These are phyloP conservation scores for Microtus ochrogaster DNA, from an alignment of 2,113 vertebrate genomes.

Conservation along the genomic window DNA sequence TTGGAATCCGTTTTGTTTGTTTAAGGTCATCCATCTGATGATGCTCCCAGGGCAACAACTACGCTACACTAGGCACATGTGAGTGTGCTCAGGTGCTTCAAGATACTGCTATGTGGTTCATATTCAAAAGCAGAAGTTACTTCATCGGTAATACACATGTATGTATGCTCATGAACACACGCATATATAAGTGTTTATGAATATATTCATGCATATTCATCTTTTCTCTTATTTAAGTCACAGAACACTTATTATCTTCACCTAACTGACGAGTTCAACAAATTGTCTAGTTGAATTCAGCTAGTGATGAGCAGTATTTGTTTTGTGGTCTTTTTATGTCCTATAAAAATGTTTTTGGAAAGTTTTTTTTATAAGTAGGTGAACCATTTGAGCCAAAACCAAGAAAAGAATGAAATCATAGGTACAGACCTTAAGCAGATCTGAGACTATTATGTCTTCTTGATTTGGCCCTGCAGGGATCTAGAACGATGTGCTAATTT, in stretches of 20 bases:
- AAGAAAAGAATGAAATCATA: not conserved
- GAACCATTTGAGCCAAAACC: not conserved
- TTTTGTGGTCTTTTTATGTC: not conserved
- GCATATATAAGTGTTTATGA: not conserved
- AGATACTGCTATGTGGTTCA: not conserved
- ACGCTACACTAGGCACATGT: not conserved
- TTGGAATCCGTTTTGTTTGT: not conserved
- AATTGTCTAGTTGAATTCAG: not conserved
- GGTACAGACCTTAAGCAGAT: not conserved
- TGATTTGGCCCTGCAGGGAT: not conserved
- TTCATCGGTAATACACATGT: not conserved
- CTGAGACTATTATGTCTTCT: not conserved
- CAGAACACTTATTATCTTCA: not conserved
- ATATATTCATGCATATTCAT: not conserved
- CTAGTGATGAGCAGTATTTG: not conserved
- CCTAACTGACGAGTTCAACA: not conserved
- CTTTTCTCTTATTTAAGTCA: not conserved
- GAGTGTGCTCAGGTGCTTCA: not conserved
- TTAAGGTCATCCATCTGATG: not conserved
- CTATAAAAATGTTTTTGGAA: not conserved
- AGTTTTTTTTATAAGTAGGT: not conserved
- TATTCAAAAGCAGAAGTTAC: not conserved
- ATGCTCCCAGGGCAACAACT: not conserved
- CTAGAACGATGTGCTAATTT: not conserved
- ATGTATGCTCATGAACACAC: not conserved